Base-by-base conservation (phyloP, 2,797 vertebrate genomes). In the Allobates femoralis region DNA sequence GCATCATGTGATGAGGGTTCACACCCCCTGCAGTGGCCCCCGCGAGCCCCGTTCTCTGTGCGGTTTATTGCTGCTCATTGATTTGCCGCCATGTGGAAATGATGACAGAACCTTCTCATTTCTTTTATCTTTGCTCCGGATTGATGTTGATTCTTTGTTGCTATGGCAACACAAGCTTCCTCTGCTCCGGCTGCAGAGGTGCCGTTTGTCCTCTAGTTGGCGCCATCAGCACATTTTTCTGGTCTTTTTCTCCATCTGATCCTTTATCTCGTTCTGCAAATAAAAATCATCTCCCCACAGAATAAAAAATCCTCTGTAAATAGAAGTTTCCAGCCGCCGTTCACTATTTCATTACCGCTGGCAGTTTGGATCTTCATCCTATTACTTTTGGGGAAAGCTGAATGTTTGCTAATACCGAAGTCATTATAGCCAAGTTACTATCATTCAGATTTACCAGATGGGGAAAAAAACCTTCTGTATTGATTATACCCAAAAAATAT, bases 121-220 rank as follows among this genome's bases (percentile, higher is more conserved):
- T 60, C 37, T 77, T 83, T 77, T 53, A 37, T 74, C 30, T 79
- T 32, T 5, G 3, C 15, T n/a, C 15, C 26, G 2, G 75, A 37
- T 74, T 64, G 32, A 41, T 64, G 37, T 71, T 23, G 12, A 55
- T 37, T 50, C 53, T 60, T 26, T 85, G 86, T 88, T 85, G 86
- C 76, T 83, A 88, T 69, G 83, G 83, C 28, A 75, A 88, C 86
- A 26, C 37, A 80, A 75, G 71, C 41, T 32, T 58, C 7, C 67
- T 60, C 19, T 8, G 6, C 46, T 56, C n/a, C 74, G 14, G 10
- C 34, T 37, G 0, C 67, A 16, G 46, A 12, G 7, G 19, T 26
- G 55, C 23, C 2, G 15, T 77, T 58, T 5, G 18, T 46, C 83
- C 86, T 58, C 66, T 53, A 62, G 86, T 66, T 14, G 77, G 86